Evolutionary conservation across 1,140 invertebrate genomes (phyloP), one percentile per base, ranked within the genome.

Genomic region (Anastrepha obliqua): DNA sequence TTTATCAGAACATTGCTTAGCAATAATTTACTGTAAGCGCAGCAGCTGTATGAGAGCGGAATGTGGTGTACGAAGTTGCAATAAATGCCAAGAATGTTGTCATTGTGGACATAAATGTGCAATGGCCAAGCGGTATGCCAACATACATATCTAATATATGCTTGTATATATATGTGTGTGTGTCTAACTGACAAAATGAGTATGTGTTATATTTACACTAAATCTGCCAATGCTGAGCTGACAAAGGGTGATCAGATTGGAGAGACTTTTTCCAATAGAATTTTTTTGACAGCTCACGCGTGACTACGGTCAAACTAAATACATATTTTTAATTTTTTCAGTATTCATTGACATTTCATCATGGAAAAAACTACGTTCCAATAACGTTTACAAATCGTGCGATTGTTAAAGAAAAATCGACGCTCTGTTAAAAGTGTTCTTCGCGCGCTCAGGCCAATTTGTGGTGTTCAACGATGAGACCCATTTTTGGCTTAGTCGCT

Each of bases 81-180:
- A 81, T 81, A 29, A 81, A 81, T 81, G 47, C 47, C 74, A 81
- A 55, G 74, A 81, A 81, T 81, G 47, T 81, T 55, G 74, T 81
- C 74, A 81, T 47, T 55, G 17, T 55, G 47, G 47, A 55, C 74
- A 81, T 81, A 81, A 55, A 81, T 55, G 74, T 47, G 47, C 74
- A 81, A 8, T 81, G 74, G 17, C 64, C 29, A 67, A 17, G 7
- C 8, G 5, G 39, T 29, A 70, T 29, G 20, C 62, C 29, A 67
- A 9, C 2, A 29, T 3, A 74, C 20, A 74, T 17, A 51, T 17
- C 1, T 11, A 67, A 20, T 3, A 42, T 67, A 9, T 8, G 9
- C 29, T 17, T 67, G 64, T n/a, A 64, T 42, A 20, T 15, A 9
- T 8, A 6, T 7, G 67, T 55, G 51, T 47, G 11, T 15, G 5